Evolutionary conservation across 2,888 invertebrate genomes (phyloP).

Genomic region (Cheilosia grossa): DNA sequence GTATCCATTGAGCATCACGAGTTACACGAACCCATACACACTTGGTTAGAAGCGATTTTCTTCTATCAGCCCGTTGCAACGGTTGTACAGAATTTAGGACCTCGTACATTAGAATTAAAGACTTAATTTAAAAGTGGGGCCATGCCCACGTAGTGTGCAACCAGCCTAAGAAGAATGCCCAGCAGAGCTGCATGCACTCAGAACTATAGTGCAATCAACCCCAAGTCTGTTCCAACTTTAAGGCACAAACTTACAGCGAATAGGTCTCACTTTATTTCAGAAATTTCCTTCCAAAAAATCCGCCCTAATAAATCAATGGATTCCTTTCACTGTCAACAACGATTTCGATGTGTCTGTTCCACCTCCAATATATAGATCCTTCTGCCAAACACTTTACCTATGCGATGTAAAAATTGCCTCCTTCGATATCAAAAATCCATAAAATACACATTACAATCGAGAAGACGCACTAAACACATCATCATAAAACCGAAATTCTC

Average conservation of each 20-base stretch:
- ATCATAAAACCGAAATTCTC: conserved; percentile 70
- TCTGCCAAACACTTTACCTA: conserved; percentile 33
- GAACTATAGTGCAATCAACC: too few species aligned
- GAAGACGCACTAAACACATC: conserved; percentile 73
- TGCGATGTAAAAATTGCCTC: conserved; percentile 42
- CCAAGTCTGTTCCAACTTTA: neutral
- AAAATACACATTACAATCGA: conserved; percentile 72
- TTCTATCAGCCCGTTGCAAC: too few species aligned
- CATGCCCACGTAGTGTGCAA: too few species aligned
- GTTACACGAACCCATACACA: too few species aligned
- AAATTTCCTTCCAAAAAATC: conserved; percentile 20
- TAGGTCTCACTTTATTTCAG: neutral
- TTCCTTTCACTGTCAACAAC: conserved; percentile 44
- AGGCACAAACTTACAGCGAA: neutral
- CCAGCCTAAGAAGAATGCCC: too few species aligned
- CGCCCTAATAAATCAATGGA: conserved; percentile 51
- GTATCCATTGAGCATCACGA: too few species aligned
- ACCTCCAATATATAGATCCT: neutral
- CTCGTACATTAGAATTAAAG: too few species aligned
- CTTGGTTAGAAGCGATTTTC: too few species aligned
- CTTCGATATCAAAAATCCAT: conserved; percentile 74
- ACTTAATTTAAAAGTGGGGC: too few species aligned
- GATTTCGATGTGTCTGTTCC: conserved; percentile 46
- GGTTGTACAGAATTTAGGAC: too few species aligned
- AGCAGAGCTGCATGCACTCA: too few species aligned